Conservation (phyloP, 2,888 invertebrate genomes). For the Sycophila texana region DNA sequence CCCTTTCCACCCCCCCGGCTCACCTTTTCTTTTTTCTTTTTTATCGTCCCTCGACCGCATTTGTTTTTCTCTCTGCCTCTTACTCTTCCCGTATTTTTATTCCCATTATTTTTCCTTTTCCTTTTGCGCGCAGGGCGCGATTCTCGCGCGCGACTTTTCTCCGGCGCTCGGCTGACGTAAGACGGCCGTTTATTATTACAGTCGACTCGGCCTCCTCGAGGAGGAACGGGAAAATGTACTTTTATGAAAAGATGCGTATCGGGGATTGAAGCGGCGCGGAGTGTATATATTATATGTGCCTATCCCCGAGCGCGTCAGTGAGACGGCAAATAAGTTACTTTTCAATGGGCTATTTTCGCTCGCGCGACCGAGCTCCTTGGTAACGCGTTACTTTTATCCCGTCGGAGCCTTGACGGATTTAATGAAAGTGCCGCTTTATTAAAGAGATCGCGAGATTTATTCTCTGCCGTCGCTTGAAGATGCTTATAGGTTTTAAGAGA, state of each 20-base stretch:
- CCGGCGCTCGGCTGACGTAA: not conserved
- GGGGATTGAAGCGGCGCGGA: too few relatives aligned
- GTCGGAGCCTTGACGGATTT: too few relatives aligned
- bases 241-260: not conserved
- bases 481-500: too few relatives aligned
- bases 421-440: slow-evolving; percentile 9
- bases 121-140: not conserved
- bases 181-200: not conserved
- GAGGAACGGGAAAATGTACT: not conserved
- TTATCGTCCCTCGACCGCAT: not conserved
- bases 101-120: not conserved
- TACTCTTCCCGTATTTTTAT: not conserved
- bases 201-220: not conserved
- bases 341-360: too few relatives aligned
- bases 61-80: not conserved
- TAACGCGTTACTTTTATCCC: too few relatives aligned
- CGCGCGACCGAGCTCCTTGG: too few relatives aligned
- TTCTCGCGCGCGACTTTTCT: not conserved
- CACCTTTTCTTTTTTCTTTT: not conserved
- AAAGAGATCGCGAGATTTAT: too few relatives aligned
- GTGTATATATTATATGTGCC: too few relatives aligned
- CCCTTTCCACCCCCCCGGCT: not conserved
- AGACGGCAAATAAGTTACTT: too few relatives aligned
- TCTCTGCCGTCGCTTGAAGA: too few relatives aligned
- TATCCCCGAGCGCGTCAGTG: too few relatives aligned